Evolutionary conservation across 2,113 vertebrate species (phyloP).

Genomic region (Falcunculus frontatus): DNA sequence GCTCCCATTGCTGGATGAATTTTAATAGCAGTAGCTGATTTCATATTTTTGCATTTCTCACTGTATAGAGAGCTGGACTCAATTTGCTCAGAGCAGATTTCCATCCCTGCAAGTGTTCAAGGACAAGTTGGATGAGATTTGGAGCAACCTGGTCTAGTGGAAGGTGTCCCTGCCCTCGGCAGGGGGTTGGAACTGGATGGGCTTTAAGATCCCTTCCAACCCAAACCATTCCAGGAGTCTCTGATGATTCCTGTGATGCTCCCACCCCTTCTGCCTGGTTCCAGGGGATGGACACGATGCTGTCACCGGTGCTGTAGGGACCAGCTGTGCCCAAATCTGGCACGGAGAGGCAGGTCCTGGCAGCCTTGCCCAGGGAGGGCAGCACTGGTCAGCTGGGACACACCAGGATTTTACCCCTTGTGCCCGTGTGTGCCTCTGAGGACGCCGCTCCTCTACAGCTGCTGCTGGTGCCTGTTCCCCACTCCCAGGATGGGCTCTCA

Average conservation of each 20-base stretch:
- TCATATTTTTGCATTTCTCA: background rate
- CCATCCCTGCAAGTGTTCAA: background rate
- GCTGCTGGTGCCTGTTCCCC: background rate
- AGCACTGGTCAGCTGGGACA: rapidly evolving
- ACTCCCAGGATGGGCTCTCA: rapidly evolving
- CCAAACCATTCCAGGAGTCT: background rate
- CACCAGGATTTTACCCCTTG: rapidly evolving
- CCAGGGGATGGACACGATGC: rapidly evolving
- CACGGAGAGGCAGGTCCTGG: background rate
- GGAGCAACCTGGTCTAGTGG: background rate
- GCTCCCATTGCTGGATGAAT: background rate
- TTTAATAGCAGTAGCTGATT: background rate
- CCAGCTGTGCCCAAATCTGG: background rate
- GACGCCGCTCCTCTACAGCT: rapidly evolving
- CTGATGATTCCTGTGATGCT: rapidly evolving
- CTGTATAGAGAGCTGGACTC: background rate
- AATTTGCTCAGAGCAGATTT: background rate
- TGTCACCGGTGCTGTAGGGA: rapidly evolving
- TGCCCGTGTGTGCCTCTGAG: rapidly evolving
- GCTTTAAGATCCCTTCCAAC: background rate
- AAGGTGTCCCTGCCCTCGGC: background rate
- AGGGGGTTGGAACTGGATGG: background rate
- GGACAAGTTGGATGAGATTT: background rate
- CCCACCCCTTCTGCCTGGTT: background rate
- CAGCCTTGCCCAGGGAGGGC: background rate